phyloP scores from a whole-genome alignment of 2,888 invertebrate genomes.

The Branchellion lobata region DNA sequence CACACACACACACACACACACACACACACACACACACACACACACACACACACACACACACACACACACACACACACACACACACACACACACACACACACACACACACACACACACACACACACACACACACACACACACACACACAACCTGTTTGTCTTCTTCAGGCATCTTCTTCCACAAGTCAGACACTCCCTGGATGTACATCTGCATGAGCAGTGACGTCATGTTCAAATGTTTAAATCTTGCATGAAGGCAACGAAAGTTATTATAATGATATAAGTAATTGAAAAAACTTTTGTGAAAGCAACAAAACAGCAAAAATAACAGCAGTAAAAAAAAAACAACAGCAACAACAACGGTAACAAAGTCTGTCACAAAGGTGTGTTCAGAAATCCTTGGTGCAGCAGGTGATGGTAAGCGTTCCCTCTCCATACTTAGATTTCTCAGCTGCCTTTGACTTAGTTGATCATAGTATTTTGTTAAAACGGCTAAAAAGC shows the following conservation, averaged over 20 bases:
- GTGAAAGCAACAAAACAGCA: too few relatives aligned
- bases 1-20: background rate
- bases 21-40: background rate
- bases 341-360: too few relatives aligned
- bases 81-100: background rate
- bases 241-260: background rate
- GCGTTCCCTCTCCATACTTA: too few relatives aligned
- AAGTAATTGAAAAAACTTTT: too few relatives aligned
- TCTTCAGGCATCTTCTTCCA: conserved; percentile 46
- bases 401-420: too few relatives aligned
- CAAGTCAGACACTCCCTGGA: conserved; percentile 31
- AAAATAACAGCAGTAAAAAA: too few relatives aligned
- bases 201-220: conserved; percentile 42
- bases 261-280: too few relatives aligned
- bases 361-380: too few relatives aligned
- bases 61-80: background rate
- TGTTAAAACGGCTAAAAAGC: too few relatives aligned
- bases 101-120: conserved; percentile 25
- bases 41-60: background rate
- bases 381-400: too few relatives aligned
- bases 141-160: conserved; percentile 42
- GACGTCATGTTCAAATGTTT: background rate
- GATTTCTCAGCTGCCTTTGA: too few relatives aligned
- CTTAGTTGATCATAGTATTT: too few relatives aligned
- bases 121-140: conserved; percentile 27